Percentiles rank a stretch among this genome's conserved stretches.
Conservation (phyloP, 2,797 vertebrate species). For the Molossus molossus region DNA sequence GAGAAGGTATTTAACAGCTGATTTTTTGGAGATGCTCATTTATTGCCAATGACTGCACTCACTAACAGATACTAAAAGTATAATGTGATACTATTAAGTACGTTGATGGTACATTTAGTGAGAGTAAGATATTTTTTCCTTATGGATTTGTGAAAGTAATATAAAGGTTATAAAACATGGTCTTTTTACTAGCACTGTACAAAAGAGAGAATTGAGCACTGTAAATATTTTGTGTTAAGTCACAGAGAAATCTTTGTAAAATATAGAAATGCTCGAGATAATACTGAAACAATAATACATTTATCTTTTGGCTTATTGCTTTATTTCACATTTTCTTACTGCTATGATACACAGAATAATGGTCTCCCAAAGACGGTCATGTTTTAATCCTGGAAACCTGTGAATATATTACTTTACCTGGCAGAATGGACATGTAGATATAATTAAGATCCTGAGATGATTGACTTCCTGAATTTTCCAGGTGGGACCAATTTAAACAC, state of each 20-base stretch:
- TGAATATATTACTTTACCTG: neutral
- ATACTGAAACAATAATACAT: neutral
- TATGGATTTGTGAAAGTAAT: neutral
- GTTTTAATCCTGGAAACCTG: neutral
- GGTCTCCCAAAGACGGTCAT: neutral
- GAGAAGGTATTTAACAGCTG: neutral
- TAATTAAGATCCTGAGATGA: neutral
- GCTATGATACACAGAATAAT: neutral
- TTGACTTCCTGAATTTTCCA: neutral
- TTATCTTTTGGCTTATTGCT: neutral
- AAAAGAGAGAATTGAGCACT: neutral
- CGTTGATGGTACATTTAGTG: neutral
- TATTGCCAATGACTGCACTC: neutral
- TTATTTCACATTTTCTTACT: neutral
- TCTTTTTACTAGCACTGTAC: neutral
- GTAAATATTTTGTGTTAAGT: constrained; percentile 55
- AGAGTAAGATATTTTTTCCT: neutral
- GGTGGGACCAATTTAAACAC: neutral
- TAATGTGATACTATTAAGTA: neutral
- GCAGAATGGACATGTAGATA: neutral
- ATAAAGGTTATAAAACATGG: neutral
- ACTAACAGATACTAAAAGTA: constrained; percentile 15
- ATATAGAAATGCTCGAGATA: neutral
- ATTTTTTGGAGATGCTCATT: neutral
- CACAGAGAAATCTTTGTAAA: neutral